A percentile compares a stretch with the other conserved stretches of the same genome.
Conservation (phyloP, 92 coral and sea anemone genomes). For the Meandrina meandrites region DNA sequence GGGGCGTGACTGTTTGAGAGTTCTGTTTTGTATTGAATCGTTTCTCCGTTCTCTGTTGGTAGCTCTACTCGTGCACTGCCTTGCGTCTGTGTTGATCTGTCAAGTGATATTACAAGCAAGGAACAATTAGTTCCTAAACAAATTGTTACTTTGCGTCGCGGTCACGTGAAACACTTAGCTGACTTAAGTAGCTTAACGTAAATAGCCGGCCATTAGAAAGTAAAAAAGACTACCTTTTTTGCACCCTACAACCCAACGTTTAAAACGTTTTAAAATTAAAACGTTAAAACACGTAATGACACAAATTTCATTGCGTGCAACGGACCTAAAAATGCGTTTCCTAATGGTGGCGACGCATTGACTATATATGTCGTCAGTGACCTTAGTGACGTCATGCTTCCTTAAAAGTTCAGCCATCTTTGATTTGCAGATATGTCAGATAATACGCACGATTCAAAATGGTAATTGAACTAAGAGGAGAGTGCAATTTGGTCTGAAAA, state of each 20-base stretch:
- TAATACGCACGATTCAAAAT: neutral
- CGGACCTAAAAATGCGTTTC: too few relatives aligned
- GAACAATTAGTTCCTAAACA: neutral
- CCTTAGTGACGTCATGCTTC: neutral
- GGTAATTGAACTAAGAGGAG: too few relatives aligned
- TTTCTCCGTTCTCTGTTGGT: constrained; percentile 2
- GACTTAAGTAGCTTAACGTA: too few relatives aligned
- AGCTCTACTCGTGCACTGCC: neutral
- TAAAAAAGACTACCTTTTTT: too few relatives aligned
- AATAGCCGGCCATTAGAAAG: too few relatives aligned
- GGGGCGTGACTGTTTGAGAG: neutral
- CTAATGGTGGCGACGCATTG: neutral
- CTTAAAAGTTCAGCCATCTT: neutral
- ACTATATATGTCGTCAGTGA: neutral
- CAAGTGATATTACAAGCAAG: neutral
- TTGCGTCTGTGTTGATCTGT: neutral
- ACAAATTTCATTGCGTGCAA: too few relatives aligned
- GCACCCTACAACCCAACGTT: too few relatives aligned
- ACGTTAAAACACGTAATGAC: too few relatives aligned
- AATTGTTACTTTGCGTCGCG: neutral
- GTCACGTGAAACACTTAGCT: neutral
- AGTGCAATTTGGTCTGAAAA: too few relatives aligned
- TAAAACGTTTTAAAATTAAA: too few relatives aligned
- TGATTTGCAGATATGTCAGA: neutral
- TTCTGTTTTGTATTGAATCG: neutral